These are phyloP conservation scores for Herpetotheres cachinnans DNA, from an alignment of 2,113 vertebrate species.

Conservation along the genomic window DNA sequence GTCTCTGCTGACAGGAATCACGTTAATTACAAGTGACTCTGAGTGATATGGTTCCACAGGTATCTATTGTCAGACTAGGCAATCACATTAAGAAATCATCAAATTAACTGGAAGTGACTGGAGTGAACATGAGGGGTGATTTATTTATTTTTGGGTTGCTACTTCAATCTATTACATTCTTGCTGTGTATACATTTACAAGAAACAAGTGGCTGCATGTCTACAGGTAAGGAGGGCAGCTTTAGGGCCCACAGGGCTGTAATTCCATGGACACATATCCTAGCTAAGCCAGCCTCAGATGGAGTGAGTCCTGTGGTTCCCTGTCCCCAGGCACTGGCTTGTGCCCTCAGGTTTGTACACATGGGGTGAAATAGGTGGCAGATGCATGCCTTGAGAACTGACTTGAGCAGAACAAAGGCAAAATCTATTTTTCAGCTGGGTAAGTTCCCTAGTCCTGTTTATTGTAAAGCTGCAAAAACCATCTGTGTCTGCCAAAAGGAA, in stretches of 20 bases:
- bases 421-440: background rate
- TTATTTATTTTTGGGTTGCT: background rate
- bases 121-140: background rate
- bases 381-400: background rate
- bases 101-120: background rate
- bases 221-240: background rate
- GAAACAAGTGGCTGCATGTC: background rate
- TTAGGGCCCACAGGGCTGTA: background rate
- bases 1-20: background rate
- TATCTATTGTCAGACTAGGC: background rate
- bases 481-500: background rate
- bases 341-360: accelerated
- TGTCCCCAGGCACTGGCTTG: background rate
- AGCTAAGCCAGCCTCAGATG: background rate
- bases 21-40: background rate
- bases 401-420: background rate
- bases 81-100: background rate
- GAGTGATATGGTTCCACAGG: background rate
- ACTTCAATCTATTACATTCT: background rate
- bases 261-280: background rate
- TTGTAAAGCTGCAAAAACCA: background rate
- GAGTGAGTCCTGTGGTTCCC: background rate
- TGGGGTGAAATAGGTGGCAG: background rate
- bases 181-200: background rate
- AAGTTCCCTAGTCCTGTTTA: background rate